These are phyloP conservation scores for Okamejei kenojei DNA, from an alignment of 2,797 vertebrate genomes.

Conservation along the genomic window DNA sequence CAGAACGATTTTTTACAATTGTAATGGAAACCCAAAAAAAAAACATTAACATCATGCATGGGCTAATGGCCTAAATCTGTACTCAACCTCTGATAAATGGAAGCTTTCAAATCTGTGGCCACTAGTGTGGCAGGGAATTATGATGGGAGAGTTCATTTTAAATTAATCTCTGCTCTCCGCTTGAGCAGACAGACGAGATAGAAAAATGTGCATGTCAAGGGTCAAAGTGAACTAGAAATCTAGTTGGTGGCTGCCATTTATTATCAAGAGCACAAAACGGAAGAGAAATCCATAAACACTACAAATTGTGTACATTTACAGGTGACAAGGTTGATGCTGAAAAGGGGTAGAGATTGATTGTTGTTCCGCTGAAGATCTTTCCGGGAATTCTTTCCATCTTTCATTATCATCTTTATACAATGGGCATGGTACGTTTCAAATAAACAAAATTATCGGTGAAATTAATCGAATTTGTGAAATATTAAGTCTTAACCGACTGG, in stretches of 20 bases:
- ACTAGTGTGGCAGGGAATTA: not conserved
- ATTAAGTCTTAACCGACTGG: not conserved
- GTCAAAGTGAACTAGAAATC: not conserved
- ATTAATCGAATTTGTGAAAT: not conserved
- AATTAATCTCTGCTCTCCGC: not conserved
- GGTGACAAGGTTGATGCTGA: not conserved
- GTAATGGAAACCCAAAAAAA: not conserved
- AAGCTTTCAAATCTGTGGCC: not conserved
- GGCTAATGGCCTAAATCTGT: not conserved
- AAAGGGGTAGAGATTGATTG: not conserved
- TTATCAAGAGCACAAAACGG: not conserved
- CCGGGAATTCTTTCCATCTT: not conserved
- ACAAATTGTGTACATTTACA: not conserved
- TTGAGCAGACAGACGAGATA: not conserved
- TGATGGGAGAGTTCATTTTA: not conserved
- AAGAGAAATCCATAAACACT: not conserved
- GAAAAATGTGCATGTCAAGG: not conserved
- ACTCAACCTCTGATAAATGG: conserved; percentile 8
- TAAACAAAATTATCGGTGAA: conserved; percentile 27
- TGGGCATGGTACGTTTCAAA: not conserved
- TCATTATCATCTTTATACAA: not conserved
- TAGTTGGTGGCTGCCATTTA: not conserved
- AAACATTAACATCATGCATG: not conserved
- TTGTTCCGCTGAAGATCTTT: not conserved
- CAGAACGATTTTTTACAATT: not conserved